phyloP scores from a whole-genome alignment of 1,140 invertebrate genomes.

The Heterodera schachtii region DNA sequence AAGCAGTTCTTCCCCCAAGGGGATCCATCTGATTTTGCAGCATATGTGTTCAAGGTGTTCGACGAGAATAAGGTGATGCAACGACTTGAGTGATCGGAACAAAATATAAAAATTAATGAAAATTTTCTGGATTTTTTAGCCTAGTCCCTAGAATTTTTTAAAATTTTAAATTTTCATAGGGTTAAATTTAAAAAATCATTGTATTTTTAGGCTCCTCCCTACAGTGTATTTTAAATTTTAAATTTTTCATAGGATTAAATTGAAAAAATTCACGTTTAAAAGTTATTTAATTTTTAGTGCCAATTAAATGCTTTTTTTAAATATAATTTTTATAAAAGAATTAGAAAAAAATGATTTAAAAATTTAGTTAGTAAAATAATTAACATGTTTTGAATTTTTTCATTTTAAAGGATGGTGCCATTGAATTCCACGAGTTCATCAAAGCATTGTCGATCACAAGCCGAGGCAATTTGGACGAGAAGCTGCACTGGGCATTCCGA shows the following conservation, averaged over 20 bases:
- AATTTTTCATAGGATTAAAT: too few relatives aligned
- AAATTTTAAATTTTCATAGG: too few relatives aligned
- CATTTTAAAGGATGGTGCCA: conserved; percentile 88
- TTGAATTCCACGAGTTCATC: conserved; percentile 97
- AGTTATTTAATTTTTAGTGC: too few relatives aligned
- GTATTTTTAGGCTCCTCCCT: too few relatives aligned
- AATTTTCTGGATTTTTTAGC: too few relatives aligned
- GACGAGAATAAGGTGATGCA: conserved; percentile 92
- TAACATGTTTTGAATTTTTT: conserved; percentile 14
- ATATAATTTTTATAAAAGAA: too few relatives aligned
- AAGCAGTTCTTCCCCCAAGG: conserved; percentile 92
- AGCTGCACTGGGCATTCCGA: conserved; percentile 77
- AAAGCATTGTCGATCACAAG: conserved; percentile 91
- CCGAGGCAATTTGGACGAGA: conserved; percentile 90
- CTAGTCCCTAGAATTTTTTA: too few relatives aligned
- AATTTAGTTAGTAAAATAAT: background rate
- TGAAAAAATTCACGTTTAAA: too few relatives aligned
- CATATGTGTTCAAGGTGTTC: conserved; percentile 93
- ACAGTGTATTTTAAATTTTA: too few relatives aligned
- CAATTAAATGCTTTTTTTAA: background rate
- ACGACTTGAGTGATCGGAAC: conserved; percentile 11
- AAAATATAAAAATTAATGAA: too few relatives aligned
- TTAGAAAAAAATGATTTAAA: too few relatives aligned
- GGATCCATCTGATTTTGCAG: conserved; percentile 94
- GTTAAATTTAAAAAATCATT: too few relatives aligned